Evolutionary conservation across 2,888 invertebrate species (phyloP).

Genomic region (Boloria euphrosyne): DNA sequence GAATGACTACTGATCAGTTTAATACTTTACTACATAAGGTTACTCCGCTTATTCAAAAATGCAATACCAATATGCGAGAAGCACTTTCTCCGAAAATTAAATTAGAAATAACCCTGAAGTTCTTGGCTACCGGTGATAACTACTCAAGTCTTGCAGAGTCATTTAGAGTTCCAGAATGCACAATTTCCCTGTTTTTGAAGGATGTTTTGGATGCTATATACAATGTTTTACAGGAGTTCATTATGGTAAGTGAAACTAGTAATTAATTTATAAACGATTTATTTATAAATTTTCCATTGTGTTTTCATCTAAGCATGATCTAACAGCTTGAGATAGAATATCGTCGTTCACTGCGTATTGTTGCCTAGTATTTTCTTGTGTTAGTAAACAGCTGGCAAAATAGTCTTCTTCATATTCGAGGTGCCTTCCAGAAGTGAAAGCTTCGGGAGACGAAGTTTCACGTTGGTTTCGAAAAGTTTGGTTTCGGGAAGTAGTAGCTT

Average conservation of each 20-base stretch:
- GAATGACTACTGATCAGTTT: constrained; percentile 46
- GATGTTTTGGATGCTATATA: constrained; percentile 52
- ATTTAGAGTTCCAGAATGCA: constrained; percentile 53
- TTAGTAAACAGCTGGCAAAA: constrained; percentile 43
- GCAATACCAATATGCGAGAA: constrained; percentile 46
- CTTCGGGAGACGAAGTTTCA: constrained; percentile 39
- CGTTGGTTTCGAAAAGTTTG: constrained; percentile 44
- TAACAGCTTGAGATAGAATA: constrained; percentile 50
- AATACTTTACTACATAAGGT: constrained; percentile 46
- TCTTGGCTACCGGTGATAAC: constrained; percentile 22
- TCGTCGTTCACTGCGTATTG: constrained; percentile 49
- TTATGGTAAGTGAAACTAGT: constrained; percentile 44
- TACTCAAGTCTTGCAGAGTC: constrained; percentile 49
- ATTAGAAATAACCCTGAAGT: constrained; percentile 20
- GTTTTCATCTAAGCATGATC: constrained; percentile 35
- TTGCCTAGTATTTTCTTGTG: constrained; percentile 51
- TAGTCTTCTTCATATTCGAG: constrained; percentile 53
- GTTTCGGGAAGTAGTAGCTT: constrained; percentile 43
- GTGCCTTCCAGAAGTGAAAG: constrained; percentile 47
- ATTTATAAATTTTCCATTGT: constrained; percentile 35
- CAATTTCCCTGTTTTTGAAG: constrained; percentile 50
- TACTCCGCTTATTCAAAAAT: constrained; percentile 45
- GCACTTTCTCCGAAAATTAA: constrained; percentile 41
- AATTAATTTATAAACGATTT: constrained; percentile 46
- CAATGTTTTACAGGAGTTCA: constrained; percentile 42